Evolutionary conservation across 2,113 vertebrate species (phyloP).

Genomic region (Pelobates fuscus): DNA sequence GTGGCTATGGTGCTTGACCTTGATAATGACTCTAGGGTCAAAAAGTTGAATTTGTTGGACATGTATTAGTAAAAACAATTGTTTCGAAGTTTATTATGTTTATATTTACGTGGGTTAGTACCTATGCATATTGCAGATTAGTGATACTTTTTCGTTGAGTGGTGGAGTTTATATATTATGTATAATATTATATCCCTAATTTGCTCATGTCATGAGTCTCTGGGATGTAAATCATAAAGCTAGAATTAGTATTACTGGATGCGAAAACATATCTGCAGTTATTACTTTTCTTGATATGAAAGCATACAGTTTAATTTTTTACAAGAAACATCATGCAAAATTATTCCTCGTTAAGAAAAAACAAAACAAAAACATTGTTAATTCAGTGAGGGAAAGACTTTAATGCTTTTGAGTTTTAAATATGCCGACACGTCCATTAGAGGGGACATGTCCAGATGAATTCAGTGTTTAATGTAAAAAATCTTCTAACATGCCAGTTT

Average conservation of each 20-base stretch:
- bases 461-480: slow-evolving; percentile 81
- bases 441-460: slow-evolving; percentile 79
- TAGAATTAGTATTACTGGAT: no score
- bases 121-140: no score
- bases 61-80: no score
- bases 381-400: not conserved
- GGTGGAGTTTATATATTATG: no score
- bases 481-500: slow-evolving; percentile 92
- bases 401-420: not conserved
- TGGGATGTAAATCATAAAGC: slow-evolving; percentile 49
- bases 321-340: not conserved
- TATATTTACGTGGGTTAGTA: no score
- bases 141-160: no score
- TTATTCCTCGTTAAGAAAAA: not conserved
- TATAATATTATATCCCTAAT: no score
- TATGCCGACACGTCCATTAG: slow-evolving; percentile 62
- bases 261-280: not conserved
- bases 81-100: no score
- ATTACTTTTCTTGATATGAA: not conserved
- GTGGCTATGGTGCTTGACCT: no score
- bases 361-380: not conserved
- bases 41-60: no score
- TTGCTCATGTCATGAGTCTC: no score
- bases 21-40: no score
- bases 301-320: not conserved